These are phyloP conservation scores for Nyctalus aviator DNA, from an alignment of 2,797 vertebrate genomes.

Conservation along the genomic window DNA sequence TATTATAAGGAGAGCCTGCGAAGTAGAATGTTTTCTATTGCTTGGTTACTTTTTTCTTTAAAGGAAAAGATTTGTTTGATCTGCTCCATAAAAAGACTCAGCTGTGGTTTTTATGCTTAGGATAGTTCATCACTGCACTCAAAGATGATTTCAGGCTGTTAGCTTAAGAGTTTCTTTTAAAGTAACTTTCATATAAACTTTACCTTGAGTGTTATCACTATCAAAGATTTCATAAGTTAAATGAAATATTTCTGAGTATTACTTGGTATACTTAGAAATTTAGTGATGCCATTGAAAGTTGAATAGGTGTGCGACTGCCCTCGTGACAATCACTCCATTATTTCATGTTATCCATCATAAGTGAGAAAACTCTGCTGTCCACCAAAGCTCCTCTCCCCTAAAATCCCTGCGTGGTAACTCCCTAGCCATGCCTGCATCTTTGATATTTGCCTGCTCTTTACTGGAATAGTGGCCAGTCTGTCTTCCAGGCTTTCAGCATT, in stretches of 20 bases:
- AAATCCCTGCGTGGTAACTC: not conserved
- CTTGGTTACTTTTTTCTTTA: conserved; percentile 44
- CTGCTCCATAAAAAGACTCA: conserved; percentile 58
- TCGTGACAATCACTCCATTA: not conserved
- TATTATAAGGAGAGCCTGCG: conserved; percentile 26
- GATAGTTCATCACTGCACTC: not conserved
- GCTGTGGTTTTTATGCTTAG: conserved; percentile 54
- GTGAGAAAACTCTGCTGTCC: not conserved
- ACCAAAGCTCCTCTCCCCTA: not conserved
- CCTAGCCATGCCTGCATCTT: not conserved
- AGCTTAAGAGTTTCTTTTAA: conserved; percentile 59
- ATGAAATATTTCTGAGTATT: conserved; percentile 46
- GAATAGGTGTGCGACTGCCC: not conserved
- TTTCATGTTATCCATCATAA: not conserved
- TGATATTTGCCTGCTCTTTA: not conserved
- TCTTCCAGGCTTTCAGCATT: not conserved
- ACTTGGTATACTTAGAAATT: not conserved
- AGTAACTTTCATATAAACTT: conserved; percentile 57
- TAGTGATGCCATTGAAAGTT: not conserved
- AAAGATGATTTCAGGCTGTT: conserved; percentile 44
- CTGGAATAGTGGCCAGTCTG: not conserved
- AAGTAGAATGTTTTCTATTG: conserved; percentile 63
- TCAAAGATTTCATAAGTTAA: conserved; percentile 42
- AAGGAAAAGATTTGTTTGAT: conserved; percentile 46
- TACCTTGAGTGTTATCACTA: conserved; percentile 36